Conservation (phyloP, 2,113 vertebrate species). For the Diphyllodes magnificus region DNA sequence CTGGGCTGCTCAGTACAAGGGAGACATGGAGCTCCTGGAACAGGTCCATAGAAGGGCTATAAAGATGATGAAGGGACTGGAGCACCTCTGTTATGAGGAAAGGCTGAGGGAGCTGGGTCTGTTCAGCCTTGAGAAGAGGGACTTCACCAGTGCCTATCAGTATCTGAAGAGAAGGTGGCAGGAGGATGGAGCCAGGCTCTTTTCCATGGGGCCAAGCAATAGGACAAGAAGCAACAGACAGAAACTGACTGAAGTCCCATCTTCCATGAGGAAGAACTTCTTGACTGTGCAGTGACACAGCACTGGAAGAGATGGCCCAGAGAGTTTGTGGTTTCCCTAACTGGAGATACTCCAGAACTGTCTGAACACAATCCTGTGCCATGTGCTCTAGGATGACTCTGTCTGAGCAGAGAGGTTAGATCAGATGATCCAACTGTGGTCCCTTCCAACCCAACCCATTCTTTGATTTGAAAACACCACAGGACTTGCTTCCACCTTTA, state of each 20-base stretch:
- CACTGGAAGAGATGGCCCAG: not conserved
- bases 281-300: not conserved
- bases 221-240: not conserved
- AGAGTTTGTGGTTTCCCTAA: not conserved
- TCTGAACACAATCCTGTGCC: not conserved
- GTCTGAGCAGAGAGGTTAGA: not conserved
- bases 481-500: not conserved
- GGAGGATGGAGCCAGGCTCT: not conserved
- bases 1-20: not conserved
- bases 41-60: not conserved
- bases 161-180: not conserved
- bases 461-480: not conserved
- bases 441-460: not conserved
- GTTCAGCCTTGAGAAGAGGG: rapidly evolving
- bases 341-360: not conserved
- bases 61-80: not conserved
- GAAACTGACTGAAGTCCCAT: not conserved
- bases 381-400: not conserved
- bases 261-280: not conserved
- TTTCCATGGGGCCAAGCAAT: not conserved
- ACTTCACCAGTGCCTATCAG: not conserved
- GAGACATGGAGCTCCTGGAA: not conserved
- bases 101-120: not conserved
- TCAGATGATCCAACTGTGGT: not conserved
- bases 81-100: not conserved